phyloP scores from a whole-genome alignment of 2,113 vertebrate genomes.

The Platanista minor region DNA sequence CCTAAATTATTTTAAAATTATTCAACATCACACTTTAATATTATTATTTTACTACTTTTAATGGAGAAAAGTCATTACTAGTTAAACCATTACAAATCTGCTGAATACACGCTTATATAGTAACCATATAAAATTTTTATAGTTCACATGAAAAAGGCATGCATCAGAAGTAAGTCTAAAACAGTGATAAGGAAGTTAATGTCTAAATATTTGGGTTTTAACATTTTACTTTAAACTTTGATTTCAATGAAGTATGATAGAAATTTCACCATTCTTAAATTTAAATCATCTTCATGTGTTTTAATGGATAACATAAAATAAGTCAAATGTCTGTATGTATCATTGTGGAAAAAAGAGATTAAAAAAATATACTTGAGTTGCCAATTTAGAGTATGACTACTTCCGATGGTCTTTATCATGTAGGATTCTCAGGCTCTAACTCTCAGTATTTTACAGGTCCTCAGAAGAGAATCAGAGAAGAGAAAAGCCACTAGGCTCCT shows the following conservation, averaged over 20 bases:
- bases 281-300: not conserved
- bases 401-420: not conserved
- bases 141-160: not conserved
- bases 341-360: not conserved
- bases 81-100: not conserved
- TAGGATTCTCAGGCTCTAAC: not conserved
- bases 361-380: slow-evolving; percentile 2
- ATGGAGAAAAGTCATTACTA: not conserved
- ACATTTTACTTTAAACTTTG: not conserved
- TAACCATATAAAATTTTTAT: not conserved
- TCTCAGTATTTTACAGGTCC: not conserved
- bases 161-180: slow-evolving; percentile 4
- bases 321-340: not conserved
- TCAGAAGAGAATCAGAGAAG: not conserved
- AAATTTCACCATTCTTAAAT: slow-evolving; percentile 1
- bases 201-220: slow-evolving; percentile 4
- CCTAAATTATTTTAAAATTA: not conserved
- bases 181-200: not conserved
- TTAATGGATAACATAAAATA: not conserved
- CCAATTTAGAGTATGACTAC: not conserved
- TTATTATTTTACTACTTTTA: slow-evolving; percentile 24
- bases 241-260: not conserved
- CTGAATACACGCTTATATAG: not conserved
- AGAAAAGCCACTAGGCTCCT: not conserved
- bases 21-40: not conserved